Evolutionary conservation across 2,888 invertebrate species (phyloP), one percentile per base, ranked within the genome.

Genomic region (Molanna angustata): DNA sequence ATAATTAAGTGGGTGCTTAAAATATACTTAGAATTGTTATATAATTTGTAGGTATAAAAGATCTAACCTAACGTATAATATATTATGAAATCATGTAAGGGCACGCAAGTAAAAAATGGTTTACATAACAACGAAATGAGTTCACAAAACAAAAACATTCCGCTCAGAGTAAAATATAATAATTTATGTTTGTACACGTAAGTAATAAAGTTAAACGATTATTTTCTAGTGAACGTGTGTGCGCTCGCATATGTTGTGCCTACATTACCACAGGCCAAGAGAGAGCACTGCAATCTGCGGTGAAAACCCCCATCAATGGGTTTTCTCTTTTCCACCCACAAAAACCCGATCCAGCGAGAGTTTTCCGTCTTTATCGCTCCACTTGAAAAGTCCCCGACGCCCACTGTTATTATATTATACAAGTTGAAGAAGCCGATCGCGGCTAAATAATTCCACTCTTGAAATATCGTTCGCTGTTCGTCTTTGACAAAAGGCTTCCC

Each of bases 241-340:
- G 54, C 55, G 55, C 55, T 51, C 47, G 47, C 55, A n/a, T n/a
- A n/a, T n/a, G n/a, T n/a, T n/a, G 50, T 53, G 43, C 43, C 44
- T 53, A 53, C 49, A 53, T 52, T 47, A 52, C 52, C 45, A n/a
- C n/a, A n/a, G n/a, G n/a, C n/a, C n/a, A 27, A 40, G 47, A 27
- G 39, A 43, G 52, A 52, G 47, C 41, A 46, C 51, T 39, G 22
- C 27, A 21, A 43, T 27, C 21, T 43, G 27, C 19, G 43, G 39
- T 32, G 45, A 37, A 43, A 49, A 44, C 39, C 51, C 51, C 32
- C 40, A 13, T 16, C 19, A 45, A 39, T 45, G 39, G 45, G 44
- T 51, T 51, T 51, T 51, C 51, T 51, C 51, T 51, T 39, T 47
- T 51, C 40, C 16, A 20, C 51, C 19, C 39, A 51, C 51, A 45